Base-by-base conservation (phyloP, 2,888 invertebrate genomes). In the Nemotelus nigrinus region DNA sequence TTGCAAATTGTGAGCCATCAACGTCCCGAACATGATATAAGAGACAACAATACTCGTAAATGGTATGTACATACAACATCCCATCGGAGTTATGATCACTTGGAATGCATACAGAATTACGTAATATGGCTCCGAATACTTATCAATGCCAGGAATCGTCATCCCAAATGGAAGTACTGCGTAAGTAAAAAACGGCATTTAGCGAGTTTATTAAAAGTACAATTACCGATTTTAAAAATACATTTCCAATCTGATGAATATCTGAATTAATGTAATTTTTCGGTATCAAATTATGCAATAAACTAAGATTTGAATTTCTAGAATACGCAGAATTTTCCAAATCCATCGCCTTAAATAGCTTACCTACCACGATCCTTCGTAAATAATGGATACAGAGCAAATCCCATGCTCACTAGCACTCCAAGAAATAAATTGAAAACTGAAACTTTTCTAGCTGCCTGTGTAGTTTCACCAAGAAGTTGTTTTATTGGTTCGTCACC, bases 341-440 rank as follows among this genome's bases (percentile, higher is more conserved):
- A 25, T 25, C 25, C 25, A 25, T 25, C 25, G 25, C 25, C 25
- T 25, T 25, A 25, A 25, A 25, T 25, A 25, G 25, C 25, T 25
- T 10, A 78, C 65, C 57, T 80, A 85, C 86, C 85, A 80, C 84
- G 82, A 5, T 84, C 83, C 1, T 75, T 81, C 1, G 82, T 82
- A 79, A 85, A 83, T 2, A 87, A 68, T 5, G 86, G 86, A 83
- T 86, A 86, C 0, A 83, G 78, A 2, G 80, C 82, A 71, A 86
- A 86, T 1, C 86, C 86, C 76, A 85, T 79, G 78, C 83, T 85
- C 7, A 84, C 85, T 5, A 86, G 79, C 3, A 84, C 55, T 0
- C 87, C 86, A 70, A 87, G 81, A 79, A 86, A 85, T 2, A 86
- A 81, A 83, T 86, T 86, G 41, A 76, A 70, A 3, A 8, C 43